These are phyloP conservation scores for Folsomia manolachei DNA, from an alignment of 2,888 invertebrate species.

Conservation along the genomic window DNA sequence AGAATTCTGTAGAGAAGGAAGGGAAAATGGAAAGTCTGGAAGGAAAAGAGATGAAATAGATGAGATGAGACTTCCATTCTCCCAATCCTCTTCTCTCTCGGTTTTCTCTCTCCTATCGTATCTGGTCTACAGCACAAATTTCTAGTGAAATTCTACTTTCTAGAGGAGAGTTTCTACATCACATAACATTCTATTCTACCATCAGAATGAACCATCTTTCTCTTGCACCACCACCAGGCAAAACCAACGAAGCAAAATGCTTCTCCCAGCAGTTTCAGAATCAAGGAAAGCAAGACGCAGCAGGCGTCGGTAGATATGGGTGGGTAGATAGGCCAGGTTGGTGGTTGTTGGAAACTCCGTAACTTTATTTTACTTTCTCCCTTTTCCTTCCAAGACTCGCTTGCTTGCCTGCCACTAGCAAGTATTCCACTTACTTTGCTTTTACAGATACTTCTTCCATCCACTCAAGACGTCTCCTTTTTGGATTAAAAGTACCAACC, in stretches of 20 bases:
- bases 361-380: background rate
- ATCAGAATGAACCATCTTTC: background rate
- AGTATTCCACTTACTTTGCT: background rate
- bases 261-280: constrained; percentile 3
- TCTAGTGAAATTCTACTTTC: constrained; percentile 4
- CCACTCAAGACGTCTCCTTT: background rate
- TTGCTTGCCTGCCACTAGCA: background rate
- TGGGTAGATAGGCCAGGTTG: no score
- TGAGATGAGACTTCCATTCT: constrained; percentile 3
- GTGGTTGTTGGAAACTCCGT: background rate
- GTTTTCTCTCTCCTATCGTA: background rate
- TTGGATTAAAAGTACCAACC: background rate
- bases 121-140: background rate
- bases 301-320: no score
- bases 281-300: background rate
- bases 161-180: no score
- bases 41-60: constrained; percentile 2
- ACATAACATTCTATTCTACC: no score
- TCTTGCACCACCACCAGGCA: background rate
- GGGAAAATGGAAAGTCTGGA: background rate
- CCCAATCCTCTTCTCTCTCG: background rate
- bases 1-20: constrained; percentile 1
- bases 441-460: background rate
- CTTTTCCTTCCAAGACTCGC: background rate
- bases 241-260: constrained; percentile 4